Evolutionary conservation across 2,113 vertebrate species (phyloP).

Genomic region (Neolamprologus cancellatus): DNA sequence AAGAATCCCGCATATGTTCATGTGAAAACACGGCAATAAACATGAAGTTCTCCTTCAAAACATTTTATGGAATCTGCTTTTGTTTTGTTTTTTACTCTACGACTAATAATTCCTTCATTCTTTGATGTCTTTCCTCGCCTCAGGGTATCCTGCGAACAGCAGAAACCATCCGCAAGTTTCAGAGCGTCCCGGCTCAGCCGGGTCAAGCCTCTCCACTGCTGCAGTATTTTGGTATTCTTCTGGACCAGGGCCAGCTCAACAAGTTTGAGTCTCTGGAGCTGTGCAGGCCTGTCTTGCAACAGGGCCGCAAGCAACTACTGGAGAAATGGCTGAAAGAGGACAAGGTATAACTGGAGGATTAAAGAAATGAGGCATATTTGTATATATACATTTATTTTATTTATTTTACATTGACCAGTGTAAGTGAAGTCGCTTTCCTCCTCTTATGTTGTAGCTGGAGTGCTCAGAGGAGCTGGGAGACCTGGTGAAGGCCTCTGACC

Average conservation of each 20-base stretch:
- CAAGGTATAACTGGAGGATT: conserved; percentile 72
- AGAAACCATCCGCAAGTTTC: conserved; percentile 86
- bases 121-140: conserved; percentile 47
- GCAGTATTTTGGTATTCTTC: conserved; percentile 89
- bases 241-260: conserved; percentile 90
- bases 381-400: neutral
- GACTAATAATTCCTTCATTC: neutral
- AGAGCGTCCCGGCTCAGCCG: conserved; percentile 83
- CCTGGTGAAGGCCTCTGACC: conserved; percentile 83
- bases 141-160: conserved; percentile 85
- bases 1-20: neutral
- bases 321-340: conserved; percentile 95
- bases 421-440: neutral
- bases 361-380: neutral
- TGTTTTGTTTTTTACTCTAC: neutral
- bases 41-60: neutral
- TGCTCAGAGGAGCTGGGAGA: conserved; percentile 92
- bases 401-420: neutral
- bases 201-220: conserved; percentile 87
- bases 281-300: conserved; percentile 85
- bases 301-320: conserved; percentile 87
- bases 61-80: neutral
- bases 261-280: conserved; percentile 89
- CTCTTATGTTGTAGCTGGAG: conserved; percentile 69
- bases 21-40: neutral